Conservation (phyloP, 1,140 invertebrate genomes). For the Drosophila pseudoobscura region DNA sequence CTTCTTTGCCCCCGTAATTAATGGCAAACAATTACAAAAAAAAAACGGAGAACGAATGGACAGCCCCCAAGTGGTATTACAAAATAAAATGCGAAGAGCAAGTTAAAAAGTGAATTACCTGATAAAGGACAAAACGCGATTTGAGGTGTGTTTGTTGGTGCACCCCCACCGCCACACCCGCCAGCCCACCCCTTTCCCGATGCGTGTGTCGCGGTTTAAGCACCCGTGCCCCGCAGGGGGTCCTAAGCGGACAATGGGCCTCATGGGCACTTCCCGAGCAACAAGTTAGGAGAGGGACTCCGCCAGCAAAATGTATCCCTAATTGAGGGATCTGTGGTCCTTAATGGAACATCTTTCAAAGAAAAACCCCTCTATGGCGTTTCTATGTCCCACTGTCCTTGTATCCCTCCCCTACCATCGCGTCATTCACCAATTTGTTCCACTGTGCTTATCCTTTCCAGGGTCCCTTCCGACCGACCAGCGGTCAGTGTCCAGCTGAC, state of each 20-base stretch:
- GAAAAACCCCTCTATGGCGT: no score
- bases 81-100: constrained; percentile 77
- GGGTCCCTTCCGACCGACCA: not conserved
- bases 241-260: constrained; percentile 15
- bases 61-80: constrained; percentile 60
- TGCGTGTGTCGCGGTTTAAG: constrained; percentile 46
- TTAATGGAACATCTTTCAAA: no score
- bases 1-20: constrained; percentile 68
- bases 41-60: constrained; percentile 27
- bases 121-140: constrained; percentile 80
- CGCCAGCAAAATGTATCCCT: no score
- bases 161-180: not conserved
- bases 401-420: no score
- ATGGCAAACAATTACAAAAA: constrained; percentile 78
- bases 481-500: constrained; percentile 69
- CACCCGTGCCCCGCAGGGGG: constrained; percentile 33
- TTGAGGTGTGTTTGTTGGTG: constrained; percentile 72
- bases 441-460: constrained; percentile 57
- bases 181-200: not conserved
- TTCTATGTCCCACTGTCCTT: no score
- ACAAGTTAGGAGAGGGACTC: no score
- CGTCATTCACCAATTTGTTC: not conserved
- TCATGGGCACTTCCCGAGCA: no score
- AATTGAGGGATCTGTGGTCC: no score
- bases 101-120: constrained; percentile 80